A percentile compares a stretch with the other conserved stretches of the same genome.
Evolutionary conservation across 1,140 invertebrate species (phyloP).

Genomic region (Lordiphosa collinella): DNA sequence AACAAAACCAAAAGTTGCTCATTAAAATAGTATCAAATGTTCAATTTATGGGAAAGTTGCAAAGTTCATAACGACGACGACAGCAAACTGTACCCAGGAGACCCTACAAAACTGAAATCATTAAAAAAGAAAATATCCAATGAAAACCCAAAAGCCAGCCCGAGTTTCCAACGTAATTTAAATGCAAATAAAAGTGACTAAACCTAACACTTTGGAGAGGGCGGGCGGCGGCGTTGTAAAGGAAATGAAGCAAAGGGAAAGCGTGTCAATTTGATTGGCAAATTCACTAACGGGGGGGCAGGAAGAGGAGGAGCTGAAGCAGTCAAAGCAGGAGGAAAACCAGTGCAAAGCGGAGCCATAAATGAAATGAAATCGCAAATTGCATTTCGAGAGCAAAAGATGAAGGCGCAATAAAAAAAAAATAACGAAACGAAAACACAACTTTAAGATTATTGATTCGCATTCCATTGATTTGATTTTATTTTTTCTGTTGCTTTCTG

Average conservation of each 20-base stretch:
- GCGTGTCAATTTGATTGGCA: slow-evolving; percentile 13
- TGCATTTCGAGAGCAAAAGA: slow-evolving; percentile 12
- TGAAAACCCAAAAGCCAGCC: slow-evolving; percentile 9
- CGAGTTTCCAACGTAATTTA: slow-evolving; percentile 8
- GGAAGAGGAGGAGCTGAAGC: not conserved
- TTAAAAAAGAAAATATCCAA: slow-evolving; percentile 8
- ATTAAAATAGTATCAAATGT: too few relatives aligned
- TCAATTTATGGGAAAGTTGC: too few relatives aligned
- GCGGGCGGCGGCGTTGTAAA: slow-evolving; percentile 1
- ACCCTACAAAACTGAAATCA: slow-evolving; percentile 5
- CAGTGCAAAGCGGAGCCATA: slow-evolving; percentile 4
- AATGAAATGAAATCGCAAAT: slow-evolving; percentile 11
- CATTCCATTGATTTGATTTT: slow-evolving; percentile 13
- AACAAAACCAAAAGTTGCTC: too few relatives aligned
- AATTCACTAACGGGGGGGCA: not conserved
- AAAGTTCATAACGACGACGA: too few relatives aligned
- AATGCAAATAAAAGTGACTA: slow-evolving; percentile 12
- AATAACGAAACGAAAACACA: slow-evolving; percentile 4
- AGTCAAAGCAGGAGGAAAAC: not conserved
- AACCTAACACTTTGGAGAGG: slow-evolving; percentile 4
- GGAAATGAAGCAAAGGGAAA: slow-evolving; percentile 10
- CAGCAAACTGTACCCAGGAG: not conserved
- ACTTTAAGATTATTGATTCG: slow-evolving; percentile 14
- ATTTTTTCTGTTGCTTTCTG: not conserved
- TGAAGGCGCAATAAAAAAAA: not conserved